phyloP scores from a whole-genome alignment of 1,140 invertebrate genomes.

The Parapsyche elsis region DNA sequence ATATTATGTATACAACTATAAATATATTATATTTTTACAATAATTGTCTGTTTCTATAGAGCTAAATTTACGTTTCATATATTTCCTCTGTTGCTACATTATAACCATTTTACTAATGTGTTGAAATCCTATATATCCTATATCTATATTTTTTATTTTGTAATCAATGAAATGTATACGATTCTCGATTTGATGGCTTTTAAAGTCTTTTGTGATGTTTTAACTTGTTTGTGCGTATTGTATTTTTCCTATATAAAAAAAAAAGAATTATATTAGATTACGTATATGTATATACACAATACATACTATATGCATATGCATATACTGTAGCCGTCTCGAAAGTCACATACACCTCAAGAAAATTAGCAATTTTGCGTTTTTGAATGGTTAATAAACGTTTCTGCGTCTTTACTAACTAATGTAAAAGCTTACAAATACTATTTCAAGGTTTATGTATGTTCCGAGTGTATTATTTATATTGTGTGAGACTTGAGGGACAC shows the following conservation, averaged over 20 bases:
- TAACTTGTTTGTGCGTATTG: conserved; percentile 7
- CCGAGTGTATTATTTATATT: too few species aligned
- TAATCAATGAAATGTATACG: conserved; percentile 29
- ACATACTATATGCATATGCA: background rate
- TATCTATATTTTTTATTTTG: background rate
- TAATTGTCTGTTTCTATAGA: background rate
- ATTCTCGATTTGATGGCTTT: conserved; percentile 26
- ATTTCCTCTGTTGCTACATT: background rate
- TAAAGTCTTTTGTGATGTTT: conserved; percentile 28
- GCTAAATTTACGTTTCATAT: conserved; percentile 8
- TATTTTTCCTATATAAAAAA: background rate
- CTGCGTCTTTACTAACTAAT: too few species aligned
- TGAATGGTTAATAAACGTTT: too few species aligned
- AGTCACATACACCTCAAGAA: too few species aligned
- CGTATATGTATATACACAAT: background rate
- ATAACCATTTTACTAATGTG: conserved; percentile 2
- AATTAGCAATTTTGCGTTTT: too few species aligned
- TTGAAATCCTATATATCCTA: background rate
- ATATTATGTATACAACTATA: background rate
- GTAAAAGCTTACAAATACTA: too few species aligned
- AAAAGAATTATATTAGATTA: conserved; percentile 12
- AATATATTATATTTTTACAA: background rate
- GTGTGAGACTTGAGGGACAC: too few species aligned
- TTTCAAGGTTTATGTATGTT: too few species aligned
- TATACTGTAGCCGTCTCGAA: too few species aligned